Percentiles rank a stretch among this genome's conserved stretches.
These are phyloP conservation scores for Heliconius hortense DNA, from an alignment of 2,888 invertebrate genomes.

Conservation along the genomic window DNA sequence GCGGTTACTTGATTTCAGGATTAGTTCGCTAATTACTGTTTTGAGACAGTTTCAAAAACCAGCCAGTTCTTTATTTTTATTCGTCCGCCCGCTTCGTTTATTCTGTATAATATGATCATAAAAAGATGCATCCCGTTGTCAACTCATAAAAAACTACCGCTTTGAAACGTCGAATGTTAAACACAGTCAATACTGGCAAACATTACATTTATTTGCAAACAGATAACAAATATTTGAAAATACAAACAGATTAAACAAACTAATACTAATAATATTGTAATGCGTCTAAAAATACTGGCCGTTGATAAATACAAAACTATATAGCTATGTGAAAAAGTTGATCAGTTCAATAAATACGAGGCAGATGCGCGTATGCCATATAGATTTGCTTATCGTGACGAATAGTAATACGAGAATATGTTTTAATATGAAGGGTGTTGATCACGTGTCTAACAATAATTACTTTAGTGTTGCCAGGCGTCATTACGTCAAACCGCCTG, in stretches of 20 bases:
- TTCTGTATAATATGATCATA: slow-evolving; percentile 29
- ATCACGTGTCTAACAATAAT: slow-evolving; percentile 68
- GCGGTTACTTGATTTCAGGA: slow-evolving; percentile 72
- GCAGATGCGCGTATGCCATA: slow-evolving; percentile 38
- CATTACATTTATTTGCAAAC: slow-evolving; percentile 16
- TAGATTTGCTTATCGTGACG: slow-evolving; percentile 45
- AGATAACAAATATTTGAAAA: slow-evolving; percentile 20
- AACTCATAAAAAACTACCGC: slow-evolving; percentile 26
- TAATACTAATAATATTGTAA: slow-evolving; percentile 33
- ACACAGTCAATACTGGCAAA: slow-evolving; percentile 23
- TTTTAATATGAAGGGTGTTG: slow-evolving; percentile 55
- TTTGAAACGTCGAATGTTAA: slow-evolving; percentile 6
- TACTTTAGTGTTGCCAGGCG: slow-evolving; percentile 59
- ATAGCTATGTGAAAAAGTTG: slow-evolving; percentile 15
- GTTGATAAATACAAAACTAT: slow-evolving; percentile 31
- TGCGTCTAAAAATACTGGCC: slow-evolving; percentile 32
- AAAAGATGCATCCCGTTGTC: slow-evolving; percentile 22
- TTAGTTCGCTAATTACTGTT: slow-evolving; percentile 72
- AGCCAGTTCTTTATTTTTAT: slow-evolving; percentile 47
- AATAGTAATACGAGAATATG: slow-evolving; percentile 48
- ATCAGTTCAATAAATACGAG: slow-evolving; percentile 39
- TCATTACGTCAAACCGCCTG: slow-evolving; percentile 53
- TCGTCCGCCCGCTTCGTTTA: slow-evolving; percentile 32
- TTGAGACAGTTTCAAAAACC: slow-evolving; percentile 69
- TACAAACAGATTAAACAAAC: slow-evolving; percentile 24